Percentiles rank a stretch among this genome's conserved stretches.
phyloP scores from a whole-genome alignment of 2,113 vertebrate genomes.

The Tetrax tetrax region DNA sequence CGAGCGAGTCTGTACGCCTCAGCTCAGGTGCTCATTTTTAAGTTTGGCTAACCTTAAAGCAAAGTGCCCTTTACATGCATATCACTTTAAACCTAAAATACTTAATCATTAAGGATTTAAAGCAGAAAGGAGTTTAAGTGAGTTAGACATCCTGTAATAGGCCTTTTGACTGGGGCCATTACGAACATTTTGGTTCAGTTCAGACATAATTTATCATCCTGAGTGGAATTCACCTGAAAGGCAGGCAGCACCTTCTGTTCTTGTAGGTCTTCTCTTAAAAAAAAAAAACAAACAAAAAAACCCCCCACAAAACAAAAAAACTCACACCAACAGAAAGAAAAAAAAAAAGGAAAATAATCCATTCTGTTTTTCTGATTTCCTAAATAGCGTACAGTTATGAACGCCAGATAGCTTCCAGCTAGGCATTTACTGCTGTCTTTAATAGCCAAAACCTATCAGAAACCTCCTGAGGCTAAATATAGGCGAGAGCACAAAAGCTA shows the following conservation, averaged over 20 bases:
- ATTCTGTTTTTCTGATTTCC: constrained; percentile 37
- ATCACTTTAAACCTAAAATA: constrained; percentile 60
- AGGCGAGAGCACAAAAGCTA: not conserved
- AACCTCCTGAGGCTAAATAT: constrained; percentile 54
- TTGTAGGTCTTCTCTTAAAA: not conserved
- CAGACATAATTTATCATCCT: constrained; percentile 67
- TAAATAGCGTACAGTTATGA: constrained; percentile 53
- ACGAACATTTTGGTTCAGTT: constrained; percentile 67
- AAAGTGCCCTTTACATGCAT: constrained; percentile 49
- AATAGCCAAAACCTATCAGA: constrained; percentile 43
- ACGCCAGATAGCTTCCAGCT: constrained; percentile 27
- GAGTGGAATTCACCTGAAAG: constrained; percentile 64
- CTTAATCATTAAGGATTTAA: constrained; percentile 68
- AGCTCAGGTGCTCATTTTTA: not conserved
- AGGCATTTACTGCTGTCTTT: constrained; percentile 52
- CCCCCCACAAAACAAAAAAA: too few species aligned
- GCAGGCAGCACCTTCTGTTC: constrained; percentile 13
- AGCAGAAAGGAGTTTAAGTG: constrained; percentile 74
- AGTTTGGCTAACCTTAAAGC: constrained; percentile 65
- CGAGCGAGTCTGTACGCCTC: not conserved
- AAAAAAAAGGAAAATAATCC: not conserved
- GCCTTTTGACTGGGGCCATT: constrained; percentile 69
- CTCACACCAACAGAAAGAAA: too few species aligned
- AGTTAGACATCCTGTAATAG: constrained; percentile 76
- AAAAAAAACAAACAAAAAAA: not conserved